A percentile compares a stretch with the other conserved stretches of the same genome.
phyloP scores from a whole-genome alignment of 2,888 invertebrate species.

The Calameuta pallipes region DNA sequence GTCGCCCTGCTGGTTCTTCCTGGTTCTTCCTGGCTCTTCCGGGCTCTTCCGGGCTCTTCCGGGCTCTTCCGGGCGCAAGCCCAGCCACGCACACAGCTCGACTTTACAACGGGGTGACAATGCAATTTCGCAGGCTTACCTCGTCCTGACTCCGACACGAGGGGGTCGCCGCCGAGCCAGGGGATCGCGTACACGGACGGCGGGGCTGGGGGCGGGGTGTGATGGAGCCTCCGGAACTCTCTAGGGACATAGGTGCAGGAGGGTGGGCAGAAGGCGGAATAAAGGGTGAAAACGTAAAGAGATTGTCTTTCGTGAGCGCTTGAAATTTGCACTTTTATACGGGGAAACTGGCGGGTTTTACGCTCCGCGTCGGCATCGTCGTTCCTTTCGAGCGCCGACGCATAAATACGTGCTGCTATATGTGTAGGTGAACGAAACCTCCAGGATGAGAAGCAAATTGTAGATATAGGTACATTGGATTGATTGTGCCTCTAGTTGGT shows the following conservation, averaged over 20 bases:
- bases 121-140: constrained; percentile 46
- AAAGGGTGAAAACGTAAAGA: constrained; percentile 31
- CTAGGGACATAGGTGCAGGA: not conserved
- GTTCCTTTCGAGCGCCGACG: not conserved
- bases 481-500: too few relatives aligned
- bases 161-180: not conserved
- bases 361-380: not conserved
- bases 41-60: not conserved
- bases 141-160: constrained; percentile 5
- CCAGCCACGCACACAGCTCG: not conserved
- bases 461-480: too few relatives aligned
- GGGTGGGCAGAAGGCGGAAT: not conserved
- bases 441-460: not conserved
- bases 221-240: not conserved
- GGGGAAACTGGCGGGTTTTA: not conserved
- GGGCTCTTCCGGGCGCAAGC: not conserved
- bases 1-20: not conserved
- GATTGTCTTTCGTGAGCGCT: constrained; percentile 51
- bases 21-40: not conserved
- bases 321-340: constrained; percentile 57
- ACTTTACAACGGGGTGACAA: constrained; percentile 41
- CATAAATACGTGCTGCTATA: not conserved
- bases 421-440: not conserved
- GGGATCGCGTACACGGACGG: not conserved
- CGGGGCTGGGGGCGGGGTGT: too few relatives aligned